Percentiles rank a stretch among this genome's conserved stretches.
These are phyloP conservation scores for Platerodrilus igneus DNA, from an alignment of 2,888 invertebrate species.

Conservation along the genomic window DNA sequence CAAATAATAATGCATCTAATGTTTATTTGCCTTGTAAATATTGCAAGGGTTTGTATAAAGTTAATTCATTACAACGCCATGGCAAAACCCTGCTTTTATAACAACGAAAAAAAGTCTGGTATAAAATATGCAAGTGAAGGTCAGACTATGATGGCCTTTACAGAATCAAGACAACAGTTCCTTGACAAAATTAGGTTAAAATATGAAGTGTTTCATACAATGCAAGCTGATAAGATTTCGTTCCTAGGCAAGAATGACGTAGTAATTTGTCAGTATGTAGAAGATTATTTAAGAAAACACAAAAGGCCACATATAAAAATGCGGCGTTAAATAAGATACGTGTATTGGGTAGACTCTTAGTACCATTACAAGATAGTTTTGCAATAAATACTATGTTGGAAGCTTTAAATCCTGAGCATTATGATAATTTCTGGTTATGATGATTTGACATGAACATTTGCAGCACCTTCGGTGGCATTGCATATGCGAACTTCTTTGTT, in stretches of 20 bases:
- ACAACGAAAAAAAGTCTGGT: too few species aligned
- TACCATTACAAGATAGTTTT: slow-evolving; percentile 21
- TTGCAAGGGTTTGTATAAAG: too few species aligned
- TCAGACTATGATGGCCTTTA: too few species aligned
- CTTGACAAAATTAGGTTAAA: too few species aligned
- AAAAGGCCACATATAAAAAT: slow-evolving; percentile 31
- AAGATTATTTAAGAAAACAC: slow-evolving; percentile 28
- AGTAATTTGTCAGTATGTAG: slow-evolving; percentile 28
- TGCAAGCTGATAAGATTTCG: slow-evolving; percentile 28
- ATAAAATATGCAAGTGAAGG: too few species aligned
- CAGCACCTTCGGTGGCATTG: slow-evolving; percentile 26
- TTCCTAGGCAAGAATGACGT: slow-evolving; percentile 24
- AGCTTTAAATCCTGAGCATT: slow-evolving; percentile 12
- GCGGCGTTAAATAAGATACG: slow-evolving; percentile 27
- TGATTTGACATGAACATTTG: slow-evolving; percentile 20
- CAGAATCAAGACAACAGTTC: too few species aligned
- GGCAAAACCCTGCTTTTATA: too few species aligned
- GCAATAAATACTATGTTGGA: slow-evolving; percentile 9
- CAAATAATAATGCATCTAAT: too few species aligned
- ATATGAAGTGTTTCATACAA: slow-evolving; percentile 15
- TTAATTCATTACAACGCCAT: too few species aligned
- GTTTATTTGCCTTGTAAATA: too few species aligned
- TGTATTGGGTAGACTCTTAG: slow-evolving; percentile 28
- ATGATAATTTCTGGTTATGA: slow-evolving; percentile 22
- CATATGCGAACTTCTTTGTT: slow-evolving; percentile 24